These are phyloP conservation scores for Pao palembangensis DNA, from an alignment of 2,113 vertebrate genomes.

Conservation along the genomic window DNA sequence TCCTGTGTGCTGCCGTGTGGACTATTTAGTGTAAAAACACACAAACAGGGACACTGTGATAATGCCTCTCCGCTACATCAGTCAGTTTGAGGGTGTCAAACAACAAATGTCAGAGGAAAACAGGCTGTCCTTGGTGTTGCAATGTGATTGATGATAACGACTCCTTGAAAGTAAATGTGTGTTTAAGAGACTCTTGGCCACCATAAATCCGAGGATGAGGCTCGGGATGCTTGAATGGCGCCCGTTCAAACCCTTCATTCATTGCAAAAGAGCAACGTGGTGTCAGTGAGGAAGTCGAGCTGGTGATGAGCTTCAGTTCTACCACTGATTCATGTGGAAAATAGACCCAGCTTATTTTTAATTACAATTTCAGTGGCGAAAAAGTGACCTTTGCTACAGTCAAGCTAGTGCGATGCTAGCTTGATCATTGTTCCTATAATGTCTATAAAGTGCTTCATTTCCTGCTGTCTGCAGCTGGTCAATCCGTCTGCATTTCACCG, in stretches of 20 bases:
- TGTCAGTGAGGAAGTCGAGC: too few relatives aligned
- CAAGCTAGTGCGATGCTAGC: constrained; percentile 4
- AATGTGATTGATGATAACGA: constrained; percentile 60
- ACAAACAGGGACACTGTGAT: constrained; percentile 15
- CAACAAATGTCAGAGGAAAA: constrained; percentile 60
- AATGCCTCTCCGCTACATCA: constrained; percentile 28
- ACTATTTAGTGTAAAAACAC: constrained; percentile 9
- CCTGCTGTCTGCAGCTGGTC: constrained; percentile 27
- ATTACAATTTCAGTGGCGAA: neutral
- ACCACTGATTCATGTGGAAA: too few relatives aligned
- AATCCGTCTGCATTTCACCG: constrained; percentile 43
- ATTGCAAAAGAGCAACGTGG: neutral
- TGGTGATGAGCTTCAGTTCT: too few relatives aligned
- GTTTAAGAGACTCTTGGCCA: constrained; percentile 39
- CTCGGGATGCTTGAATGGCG: constrained; percentile 22
- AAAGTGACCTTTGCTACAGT: constrained; percentile 15
- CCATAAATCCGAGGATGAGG: constrained; percentile 54
- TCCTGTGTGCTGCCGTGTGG: neutral
- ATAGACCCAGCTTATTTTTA: too few relatives aligned
- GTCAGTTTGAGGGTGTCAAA: constrained; percentile 56
- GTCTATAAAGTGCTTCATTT: constrained; percentile 27
- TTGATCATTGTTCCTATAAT: neutral
- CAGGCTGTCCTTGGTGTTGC: constrained; percentile 60
- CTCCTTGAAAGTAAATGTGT: constrained; percentile 53
- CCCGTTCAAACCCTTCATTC: constrained; percentile 20